Base-by-base conservation (phyloP, 2,113 vertebrate species). In the Heterotilapia buettikoferi region DNA sequence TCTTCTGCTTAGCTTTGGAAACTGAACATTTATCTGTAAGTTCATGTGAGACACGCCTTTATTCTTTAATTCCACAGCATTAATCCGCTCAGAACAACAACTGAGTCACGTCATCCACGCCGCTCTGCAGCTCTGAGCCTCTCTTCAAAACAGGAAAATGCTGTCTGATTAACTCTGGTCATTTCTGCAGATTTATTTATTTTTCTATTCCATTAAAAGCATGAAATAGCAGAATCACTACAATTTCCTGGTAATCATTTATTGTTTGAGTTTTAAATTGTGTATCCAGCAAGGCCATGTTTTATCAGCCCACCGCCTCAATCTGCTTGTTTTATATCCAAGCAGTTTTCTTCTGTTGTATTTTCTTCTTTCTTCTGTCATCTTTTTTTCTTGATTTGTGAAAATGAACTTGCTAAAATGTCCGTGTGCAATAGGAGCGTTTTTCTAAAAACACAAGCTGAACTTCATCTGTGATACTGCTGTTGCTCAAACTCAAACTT, bases 1-100 rank as follows among this genome's bases (percentile, higher is more conserved):
- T 31, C 43, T 78, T 0, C 71, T 19, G 43, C 43, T 76, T 5
- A 40, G 50, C 83, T 76, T 61, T 14, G 19, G 10, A 73, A 12
- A 47, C 21, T 12, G 59, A 76, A 19, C 24, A n/a, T 1, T 13
- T 50, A 78, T 50, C 45, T 13, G n/a, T n/a, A 78, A 33, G 45
- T 52, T 78, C 0, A 11, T 78, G 73, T 8, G 38, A 76, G 14
- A 26, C 45, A 1, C 21, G 84, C 14, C 9, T 21, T 79, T 56
- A 26, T 16, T 56, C 36, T 78, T 80, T 90, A 90, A 92, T 36
- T n/a, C 84, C 31, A 5, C 59, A 7, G 29, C 82, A 2, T 18
- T 88, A 87, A 91, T 89, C 90, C 88, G 33, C 3, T 83, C 91
- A 86, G 68, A 12, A 80, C 81, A 78, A 84, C 79, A 59, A 33